phyloP scores from a whole-genome alignment of 2,113 vertebrate species.

The Psittacara wagleri region DNA sequence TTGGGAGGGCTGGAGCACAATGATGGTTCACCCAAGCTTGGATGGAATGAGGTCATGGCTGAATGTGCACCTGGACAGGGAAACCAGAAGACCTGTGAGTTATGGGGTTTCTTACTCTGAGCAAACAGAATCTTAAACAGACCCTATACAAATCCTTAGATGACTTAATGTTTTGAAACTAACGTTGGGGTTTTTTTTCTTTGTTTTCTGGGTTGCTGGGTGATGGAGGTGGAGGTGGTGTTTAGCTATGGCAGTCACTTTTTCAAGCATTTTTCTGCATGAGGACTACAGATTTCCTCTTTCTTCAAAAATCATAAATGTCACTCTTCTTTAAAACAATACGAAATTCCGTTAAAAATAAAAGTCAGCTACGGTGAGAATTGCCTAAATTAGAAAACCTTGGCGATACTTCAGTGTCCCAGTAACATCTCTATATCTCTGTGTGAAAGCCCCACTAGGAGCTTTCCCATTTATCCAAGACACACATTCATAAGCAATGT shows the following conservation, averaged over 20 bases:
- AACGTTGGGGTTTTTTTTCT: fast-evolving
- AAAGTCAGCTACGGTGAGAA: background rate
- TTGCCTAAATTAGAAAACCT: background rate
- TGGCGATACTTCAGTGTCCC: background rate
- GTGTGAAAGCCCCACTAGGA: slow-evolving; percentile 22
- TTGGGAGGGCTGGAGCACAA: background rate
- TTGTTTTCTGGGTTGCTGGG: background rate
- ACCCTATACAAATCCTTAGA: background rate
- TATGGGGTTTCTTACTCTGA: background rate
- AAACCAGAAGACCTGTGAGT: background rate
- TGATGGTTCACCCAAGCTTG: fast-evolving
- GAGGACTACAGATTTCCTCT: background rate
- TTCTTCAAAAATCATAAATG: background rate
- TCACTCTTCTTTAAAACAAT: background rate
- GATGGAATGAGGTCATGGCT: background rate
- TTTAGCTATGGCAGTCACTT: background rate
- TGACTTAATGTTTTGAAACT: background rate
- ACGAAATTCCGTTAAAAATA: background rate
- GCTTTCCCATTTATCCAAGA: slow-evolving; percentile 19
- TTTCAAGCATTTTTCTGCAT: background rate
- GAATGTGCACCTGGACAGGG: background rate
- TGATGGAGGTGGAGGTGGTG: background rate
- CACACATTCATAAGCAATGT: background rate
- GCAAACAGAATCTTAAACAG: background rate
- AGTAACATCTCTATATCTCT: background rate